A percentile compares a stretch with the other conserved stretches of the same genome.
phyloP scores from a whole-genome alignment of 2,113 vertebrate genomes.

The Corythoichthys intestinalis region DNA sequence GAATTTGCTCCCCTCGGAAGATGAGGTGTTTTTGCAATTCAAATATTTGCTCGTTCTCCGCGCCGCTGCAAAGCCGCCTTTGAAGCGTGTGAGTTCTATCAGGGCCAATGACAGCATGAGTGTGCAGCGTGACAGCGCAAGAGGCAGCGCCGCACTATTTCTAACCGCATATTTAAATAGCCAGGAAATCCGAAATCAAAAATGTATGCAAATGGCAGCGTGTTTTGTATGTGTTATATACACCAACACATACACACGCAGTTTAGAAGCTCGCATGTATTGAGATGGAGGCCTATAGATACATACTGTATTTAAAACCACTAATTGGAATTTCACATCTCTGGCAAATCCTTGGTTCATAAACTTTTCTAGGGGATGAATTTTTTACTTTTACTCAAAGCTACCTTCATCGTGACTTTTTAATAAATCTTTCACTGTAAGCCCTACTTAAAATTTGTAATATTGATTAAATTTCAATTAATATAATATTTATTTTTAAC shows the following conservation, averaged over 20 bases:
- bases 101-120: constrained; percentile 96
- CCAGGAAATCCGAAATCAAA: constrained; percentile 70
- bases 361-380: constrained; percentile 50
- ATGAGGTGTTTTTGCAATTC: constrained; percentile 97
- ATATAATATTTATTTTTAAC: not conserved
- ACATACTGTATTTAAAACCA: constrained; percentile 34
- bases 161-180: constrained; percentile 83
- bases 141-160: constrained; percentile 93
- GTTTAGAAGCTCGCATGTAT: constrained; percentile 65
- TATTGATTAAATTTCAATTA: not conserved
- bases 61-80: constrained; percentile 88
- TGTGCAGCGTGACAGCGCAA: constrained; percentile 96
- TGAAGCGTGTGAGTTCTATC: constrained; percentile 95
- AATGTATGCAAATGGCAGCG: constrained; percentile 74
- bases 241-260: constrained; percentile 8
- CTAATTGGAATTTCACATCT: constrained; percentile 66
- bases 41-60: constrained; percentile 91
- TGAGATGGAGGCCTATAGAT: constrained; percentile 52
- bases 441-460: not conserved
- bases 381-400: constrained; percentile 58
- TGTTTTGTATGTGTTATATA: constrained; percentile 66
- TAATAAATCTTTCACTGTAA: constrained; percentile 22
- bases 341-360: constrained; percentile 51
- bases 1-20: constrained; percentile 84
- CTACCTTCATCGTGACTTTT: constrained; percentile 45